phyloP scores from a whole-genome alignment of 53 echinoderm and acorn worm species.

The Paracentrotus lividus region DNA sequence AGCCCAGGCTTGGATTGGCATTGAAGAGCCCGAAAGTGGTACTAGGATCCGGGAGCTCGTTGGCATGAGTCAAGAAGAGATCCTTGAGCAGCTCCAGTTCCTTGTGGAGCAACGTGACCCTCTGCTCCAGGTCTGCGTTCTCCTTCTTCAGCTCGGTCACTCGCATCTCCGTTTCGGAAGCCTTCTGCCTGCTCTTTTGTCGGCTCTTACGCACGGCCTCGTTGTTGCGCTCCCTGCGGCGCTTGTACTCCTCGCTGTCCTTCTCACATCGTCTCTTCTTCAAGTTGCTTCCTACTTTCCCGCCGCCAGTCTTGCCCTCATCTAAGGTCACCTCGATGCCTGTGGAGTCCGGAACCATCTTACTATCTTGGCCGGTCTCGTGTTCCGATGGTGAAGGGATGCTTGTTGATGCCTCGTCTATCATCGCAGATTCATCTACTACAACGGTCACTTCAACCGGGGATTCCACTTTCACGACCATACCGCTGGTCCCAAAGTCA shows the following conservation, averaged over 20 bases:
- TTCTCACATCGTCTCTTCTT: constrained; percentile 85
- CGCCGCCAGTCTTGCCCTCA: constrained; percentile 54
- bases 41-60: constrained; percentile 95
- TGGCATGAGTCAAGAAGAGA: constrained; percentile 92
- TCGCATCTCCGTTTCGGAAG: constrained; percentile 80
- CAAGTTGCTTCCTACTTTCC: constrained; percentile 74
- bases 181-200: constrained; percentile 83
- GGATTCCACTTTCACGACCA: neutral
- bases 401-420: neutral
- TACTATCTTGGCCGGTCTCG: neutral
- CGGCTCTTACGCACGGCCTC: constrained; percentile 97
- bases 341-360: constrained; percentile 36
- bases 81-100: constrained; percentile 96
- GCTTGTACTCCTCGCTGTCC: constrained; percentile 89
- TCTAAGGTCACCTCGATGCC: neutral
- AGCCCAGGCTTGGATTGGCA: constrained; percentile 71
- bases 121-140: constrained; percentile 90
- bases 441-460: neutral
- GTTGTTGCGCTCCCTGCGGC: constrained; percentile 92
- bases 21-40: constrained; percentile 88
- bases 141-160: constrained; percentile 90
- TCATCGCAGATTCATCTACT: neutral
- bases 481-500: neutral
- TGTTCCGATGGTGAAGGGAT: neutral
- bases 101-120: constrained; percentile 90